These are phyloP conservation scores for Echeneis naucrates DNA, from an alignment of 2,797 vertebrate species.

Conservation along the genomic window DNA sequence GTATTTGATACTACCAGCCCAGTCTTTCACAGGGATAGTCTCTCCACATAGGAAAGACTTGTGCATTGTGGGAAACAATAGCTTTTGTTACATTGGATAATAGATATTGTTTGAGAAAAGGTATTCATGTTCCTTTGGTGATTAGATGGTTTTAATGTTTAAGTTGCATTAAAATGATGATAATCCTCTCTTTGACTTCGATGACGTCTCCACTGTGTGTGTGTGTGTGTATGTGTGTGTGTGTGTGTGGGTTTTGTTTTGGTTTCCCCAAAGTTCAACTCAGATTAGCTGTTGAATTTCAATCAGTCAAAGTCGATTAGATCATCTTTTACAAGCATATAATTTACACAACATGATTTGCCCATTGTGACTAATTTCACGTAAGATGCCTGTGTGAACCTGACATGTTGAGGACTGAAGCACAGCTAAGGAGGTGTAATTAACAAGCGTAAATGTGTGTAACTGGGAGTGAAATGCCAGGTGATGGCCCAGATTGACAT, in stretches of 20 bases:
- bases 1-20: slow-evolving; percentile 80
- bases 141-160: slow-evolving; percentile 66
- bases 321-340: slow-evolving; percentile 5
- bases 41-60: slow-evolving; percentile 66
- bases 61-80: slow-evolving; percentile 76
- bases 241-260: no score
- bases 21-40: slow-evolving; percentile 77
- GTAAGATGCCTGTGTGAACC: slow-evolving; percentile 15
- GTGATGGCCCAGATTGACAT: slow-evolving; percentile 55
- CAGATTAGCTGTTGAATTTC: slow-evolving; percentile 23
- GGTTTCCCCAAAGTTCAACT: slow-evolving; percentile 20
- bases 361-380: not conserved
- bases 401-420: slow-evolving; percentile 21
- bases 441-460: slow-evolving; percentile 25
- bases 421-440: slow-evolving; percentile 40
- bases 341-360: slow-evolving; percentile 3
- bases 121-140: slow-evolving; percentile 64
- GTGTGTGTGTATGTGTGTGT: not conserved
- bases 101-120: slow-evolving; percentile 62
- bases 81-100: slow-evolving; percentile 77
- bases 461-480: slow-evolving; percentile 47
- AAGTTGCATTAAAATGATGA: slow-evolving; percentile 41
- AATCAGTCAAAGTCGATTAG: not conserved
- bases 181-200: slow-evolving; percentile 46
- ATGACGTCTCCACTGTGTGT: slow-evolving; percentile 6